phyloP scores from a whole-genome alignment of 2,888 invertebrate species.

The Hoplodrina ambigua region DNA sequence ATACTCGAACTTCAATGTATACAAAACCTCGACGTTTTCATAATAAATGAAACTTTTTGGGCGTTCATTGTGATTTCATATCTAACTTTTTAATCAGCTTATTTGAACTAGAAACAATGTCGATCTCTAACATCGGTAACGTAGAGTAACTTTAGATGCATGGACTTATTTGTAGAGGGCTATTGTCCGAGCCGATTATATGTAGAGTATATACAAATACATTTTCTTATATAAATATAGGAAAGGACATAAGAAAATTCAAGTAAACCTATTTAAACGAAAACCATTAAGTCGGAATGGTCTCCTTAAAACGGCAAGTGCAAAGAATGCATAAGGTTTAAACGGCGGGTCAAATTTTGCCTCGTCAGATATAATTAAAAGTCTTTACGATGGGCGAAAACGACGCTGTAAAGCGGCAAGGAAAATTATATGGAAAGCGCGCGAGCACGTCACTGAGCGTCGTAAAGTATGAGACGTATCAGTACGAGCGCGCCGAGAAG shows the following conservation, averaged over 20 bases:
- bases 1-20: constrained; percentile 19
- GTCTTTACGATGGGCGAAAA: constrained; percentile 84
- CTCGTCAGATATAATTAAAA: constrained; percentile 85
- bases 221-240: constrained; percentile 34
- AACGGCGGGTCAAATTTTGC: constrained; percentile 78
- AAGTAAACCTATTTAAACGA: constrained; percentile 73
- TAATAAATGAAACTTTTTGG: constrained; percentile 53
- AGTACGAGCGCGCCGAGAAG: constrained; percentile 38
- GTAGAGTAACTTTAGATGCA: constrained; percentile 29
- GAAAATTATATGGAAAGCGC: constrained; percentile 80
- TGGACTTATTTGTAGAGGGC: not conserved
- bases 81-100: constrained; percentile 75
- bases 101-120: constrained; percentile 63
- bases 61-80: constrained; percentile 63
- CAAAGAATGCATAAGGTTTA: constrained; percentile 79
- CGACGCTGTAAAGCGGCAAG: constrained; percentile 84
- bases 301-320: constrained; percentile 71
- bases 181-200: not conserved
- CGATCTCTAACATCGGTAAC: constrained; percentile 57
- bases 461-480: constrained; percentile 75
- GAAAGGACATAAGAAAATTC: constrained; percentile 41
- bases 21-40: constrained; percentile 28
- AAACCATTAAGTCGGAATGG: constrained; percentile 70
- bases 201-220: not conserved
- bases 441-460: constrained; percentile 75